Evolutionary conservation across 2,888 invertebrate genomes (phyloP).

Genomic region (Eupeodes latifasciatus): DNA sequence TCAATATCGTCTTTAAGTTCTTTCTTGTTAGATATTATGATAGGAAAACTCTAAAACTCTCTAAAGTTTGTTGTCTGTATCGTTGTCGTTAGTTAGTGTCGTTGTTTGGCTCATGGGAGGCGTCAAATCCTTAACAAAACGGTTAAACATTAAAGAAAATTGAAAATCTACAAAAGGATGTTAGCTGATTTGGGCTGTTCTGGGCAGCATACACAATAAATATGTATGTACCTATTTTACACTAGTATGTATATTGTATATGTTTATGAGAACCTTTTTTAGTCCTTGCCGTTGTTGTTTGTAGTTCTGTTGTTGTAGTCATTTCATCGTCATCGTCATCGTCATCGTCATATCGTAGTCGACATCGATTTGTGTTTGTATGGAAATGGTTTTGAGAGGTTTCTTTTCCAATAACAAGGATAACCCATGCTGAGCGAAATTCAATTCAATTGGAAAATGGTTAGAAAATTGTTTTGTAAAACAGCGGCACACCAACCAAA

Average conservation of each 20-base stretch:
- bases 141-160: conserved; percentile 45
- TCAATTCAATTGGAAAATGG: conserved; percentile 27
- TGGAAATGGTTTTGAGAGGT: conserved; percentile 13
- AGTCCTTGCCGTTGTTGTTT: neutral
- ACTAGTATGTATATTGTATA: too few species aligned
- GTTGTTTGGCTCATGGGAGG: conserved; percentile 9
- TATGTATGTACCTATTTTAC: too few species aligned
- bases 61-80: conserved; percentile 14
- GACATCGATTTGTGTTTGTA: conserved; percentile 5
- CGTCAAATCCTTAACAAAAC: conserved; percentile 34
- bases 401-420: conserved; percentile 26
- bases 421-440: conserved; percentile 26
- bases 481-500: conserved; percentile 34
- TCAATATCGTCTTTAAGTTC: conserved; percentile 22
- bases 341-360: too few species aligned
- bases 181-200: neutral
- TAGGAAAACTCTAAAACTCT: neutral
- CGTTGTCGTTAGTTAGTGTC: neutral
- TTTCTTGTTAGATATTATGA: conserved; percentile 7
- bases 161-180: conserved; percentile 41
- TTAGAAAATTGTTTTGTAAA: conserved; percentile 25
- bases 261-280: conserved; percentile 38
- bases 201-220: neutral
- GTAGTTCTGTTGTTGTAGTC: neutral
- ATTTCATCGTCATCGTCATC: neutral